phyloP scores from a whole-genome alignment of 2,888 invertebrate genomes.

The Liopterus haemorrhoidalis region DNA sequence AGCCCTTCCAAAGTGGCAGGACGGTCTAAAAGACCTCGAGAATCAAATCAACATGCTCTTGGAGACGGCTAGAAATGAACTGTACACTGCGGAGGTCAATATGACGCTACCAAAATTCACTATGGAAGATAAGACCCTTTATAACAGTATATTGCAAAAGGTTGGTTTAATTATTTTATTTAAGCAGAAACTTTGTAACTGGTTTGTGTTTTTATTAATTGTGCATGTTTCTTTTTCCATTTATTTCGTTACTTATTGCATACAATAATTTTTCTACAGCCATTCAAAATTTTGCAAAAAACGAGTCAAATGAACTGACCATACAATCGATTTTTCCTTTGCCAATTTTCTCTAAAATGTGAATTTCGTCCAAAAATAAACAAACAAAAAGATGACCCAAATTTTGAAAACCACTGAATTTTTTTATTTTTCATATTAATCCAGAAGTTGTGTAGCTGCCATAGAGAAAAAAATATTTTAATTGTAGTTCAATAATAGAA shows the following conservation, averaged over 20 bases:
- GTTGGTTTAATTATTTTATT: slow-evolving; percentile 25
- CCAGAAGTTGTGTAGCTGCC: no score
- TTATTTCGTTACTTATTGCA: not conserved
- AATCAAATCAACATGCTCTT: slow-evolving; percentile 26
- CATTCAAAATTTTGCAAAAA: slow-evolving; percentile 11
- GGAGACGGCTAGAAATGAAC: slow-evolving; percentile 23
- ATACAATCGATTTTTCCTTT: no score
- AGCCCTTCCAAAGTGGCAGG: slow-evolving; percentile 34
- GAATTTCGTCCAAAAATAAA: no score
- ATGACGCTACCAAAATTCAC: slow-evolving; percentile 33
- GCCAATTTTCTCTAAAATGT: no score
- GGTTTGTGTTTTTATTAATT: no score
- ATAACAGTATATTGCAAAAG: slow-evolving; percentile 31
- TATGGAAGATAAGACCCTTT: slow-evolving; percentile 30
- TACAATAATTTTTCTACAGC: slow-evolving; percentile 11
- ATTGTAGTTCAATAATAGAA: no score
- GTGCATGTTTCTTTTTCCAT: not conserved
- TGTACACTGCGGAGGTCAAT: slow-evolving; percentile 28
- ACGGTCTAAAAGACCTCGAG: slow-evolving; percentile 32
- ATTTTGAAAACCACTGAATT: no score
- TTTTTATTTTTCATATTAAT: no score
- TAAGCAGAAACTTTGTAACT: not conserved
- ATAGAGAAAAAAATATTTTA: no score
- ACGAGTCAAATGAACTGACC: not conserved
- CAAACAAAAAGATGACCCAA: no score